phyloP scores from a whole-genome alignment of 2,797 vertebrate genomes.

The Pipistrellus pygmaeus region DNA sequence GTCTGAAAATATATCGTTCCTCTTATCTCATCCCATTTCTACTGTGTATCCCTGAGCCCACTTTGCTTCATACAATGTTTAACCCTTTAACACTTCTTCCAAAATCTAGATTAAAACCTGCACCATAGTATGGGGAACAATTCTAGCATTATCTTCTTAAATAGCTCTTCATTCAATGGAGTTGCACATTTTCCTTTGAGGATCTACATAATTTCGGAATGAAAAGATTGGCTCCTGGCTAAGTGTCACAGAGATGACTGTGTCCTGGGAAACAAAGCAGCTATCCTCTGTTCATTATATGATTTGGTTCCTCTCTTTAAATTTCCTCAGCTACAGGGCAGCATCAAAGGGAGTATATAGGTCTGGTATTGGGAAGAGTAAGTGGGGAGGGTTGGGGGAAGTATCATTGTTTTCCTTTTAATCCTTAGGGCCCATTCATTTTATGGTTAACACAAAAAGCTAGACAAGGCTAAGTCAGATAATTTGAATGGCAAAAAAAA shows the following conservation, averaged over 20 bases:
- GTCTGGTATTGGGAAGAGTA: neutral
- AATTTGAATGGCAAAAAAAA: constrained; percentile 48
- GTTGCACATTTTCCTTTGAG: constrained; percentile 45
- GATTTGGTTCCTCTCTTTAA: constrained; percentile 47
- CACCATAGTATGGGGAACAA: neutral
- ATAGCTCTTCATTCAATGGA: neutral
- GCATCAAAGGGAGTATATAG: neutral
- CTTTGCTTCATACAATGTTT: constrained; percentile 46
- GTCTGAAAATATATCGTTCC: constrained; percentile 39
- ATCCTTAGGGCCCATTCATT: constrained; percentile 5
- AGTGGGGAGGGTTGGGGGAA: neutral
- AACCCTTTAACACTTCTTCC: constrained; percentile 48
- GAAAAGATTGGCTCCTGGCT: neutral
- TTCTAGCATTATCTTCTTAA: constrained; percentile 18
- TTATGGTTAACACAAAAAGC: constrained; percentile 53
- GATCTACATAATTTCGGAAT: constrained; percentile 50
- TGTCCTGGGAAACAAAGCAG: constrained; percentile 37
- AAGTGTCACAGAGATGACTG: constrained; percentile 35
- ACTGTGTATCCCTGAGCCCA: neutral
- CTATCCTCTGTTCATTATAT: neutral
- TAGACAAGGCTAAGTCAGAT: neutral
- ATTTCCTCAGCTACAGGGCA: constrained; percentile 33
- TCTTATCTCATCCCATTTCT: constrained; percentile 46
- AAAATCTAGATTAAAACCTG: constrained; percentile 42
- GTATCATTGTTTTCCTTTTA: constrained; percentile 38